These are phyloP conservation scores for Pterois miles DNA, from an alignment of 2,797 vertebrate species.

Conservation along the genomic window DNA sequence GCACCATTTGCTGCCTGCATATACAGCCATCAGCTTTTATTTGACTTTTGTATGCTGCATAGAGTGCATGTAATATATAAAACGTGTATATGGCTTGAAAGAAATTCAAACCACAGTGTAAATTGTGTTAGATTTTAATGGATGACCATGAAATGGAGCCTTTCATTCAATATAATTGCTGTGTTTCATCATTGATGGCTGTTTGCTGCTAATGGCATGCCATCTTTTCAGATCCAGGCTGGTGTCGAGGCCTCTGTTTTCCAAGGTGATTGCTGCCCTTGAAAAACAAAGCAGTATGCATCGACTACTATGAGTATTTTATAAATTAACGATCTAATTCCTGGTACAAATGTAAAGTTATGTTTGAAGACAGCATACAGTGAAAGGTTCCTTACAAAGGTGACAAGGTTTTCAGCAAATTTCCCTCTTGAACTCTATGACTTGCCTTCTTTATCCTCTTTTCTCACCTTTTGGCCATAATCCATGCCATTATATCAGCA, in stretches of 20 bases:
- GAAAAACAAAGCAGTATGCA: slow-evolving; percentile 8
- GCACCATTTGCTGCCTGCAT: neutral
- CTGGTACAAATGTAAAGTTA: neutral
- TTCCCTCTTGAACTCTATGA: slow-evolving; percentile 11
- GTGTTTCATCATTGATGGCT: neutral
- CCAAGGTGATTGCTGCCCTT: slow-evolving; percentile 25
- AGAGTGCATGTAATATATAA: neutral
- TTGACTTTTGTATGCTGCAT: neutral
- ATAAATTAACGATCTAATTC: neutral
- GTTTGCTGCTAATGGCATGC: neutral
- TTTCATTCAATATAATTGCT: neutral
- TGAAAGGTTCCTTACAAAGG: slow-evolving; percentile 2
- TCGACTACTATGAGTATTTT: neutral
- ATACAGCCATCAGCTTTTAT: neutral
- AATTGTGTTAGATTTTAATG: neutral
- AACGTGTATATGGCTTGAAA: neutral
- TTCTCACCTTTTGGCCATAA: neutral
- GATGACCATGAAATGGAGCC: neutral
- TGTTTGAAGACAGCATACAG: neutral
- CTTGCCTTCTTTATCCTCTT: neutral
- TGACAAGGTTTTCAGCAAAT: slow-evolving; percentile 13
- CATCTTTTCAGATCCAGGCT: neutral
- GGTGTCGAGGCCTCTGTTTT: neutral
- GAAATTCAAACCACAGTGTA: neutral
- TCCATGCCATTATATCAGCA: neutral